A percentile compares a stretch with the other conserved stretches of the same genome.
phyloP scores from a whole-genome alignment of 1,140 invertebrate species.

The Alviniconcha marisindica region DNA sequence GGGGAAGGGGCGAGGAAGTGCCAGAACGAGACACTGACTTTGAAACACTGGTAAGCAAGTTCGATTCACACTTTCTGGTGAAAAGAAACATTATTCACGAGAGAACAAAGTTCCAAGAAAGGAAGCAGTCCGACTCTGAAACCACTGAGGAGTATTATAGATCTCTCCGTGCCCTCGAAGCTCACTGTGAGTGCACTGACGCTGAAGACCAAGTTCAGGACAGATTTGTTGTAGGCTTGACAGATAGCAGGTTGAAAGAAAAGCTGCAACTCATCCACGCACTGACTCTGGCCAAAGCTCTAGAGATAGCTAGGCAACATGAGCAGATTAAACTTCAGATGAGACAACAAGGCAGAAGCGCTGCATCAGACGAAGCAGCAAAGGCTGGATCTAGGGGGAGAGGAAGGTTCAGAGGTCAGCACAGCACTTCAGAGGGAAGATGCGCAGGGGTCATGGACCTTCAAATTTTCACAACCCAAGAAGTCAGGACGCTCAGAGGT shows the following conservation, averaged over 20 bases:
- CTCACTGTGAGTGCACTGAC: neutral
- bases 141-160: neutral
- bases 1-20: no score
- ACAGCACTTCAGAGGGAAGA: no score
- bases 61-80: neutral
- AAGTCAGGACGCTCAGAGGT: neutral
- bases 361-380: neutral
- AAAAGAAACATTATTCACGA: constrained; percentile 2
- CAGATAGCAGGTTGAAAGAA: neutral
- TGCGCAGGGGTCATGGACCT: neutral
- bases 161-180: neutral
- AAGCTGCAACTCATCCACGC: neutral
- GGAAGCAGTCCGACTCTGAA: neutral
- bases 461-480: neutral
- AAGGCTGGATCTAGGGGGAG: no score
- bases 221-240: neutral
- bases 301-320: neutral
- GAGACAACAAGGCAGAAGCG: neutral
- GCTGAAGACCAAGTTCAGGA: neutral
- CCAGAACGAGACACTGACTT: no score
- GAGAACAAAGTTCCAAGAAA: neutral
- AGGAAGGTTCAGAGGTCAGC: no score
- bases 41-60: neutral
- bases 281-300: neutral
- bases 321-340: neutral